A percentile compares a stretch with the other conserved stretches of the same genome.
Evolutionary conservation across 2,113 vertebrate genomes (phyloP).

Genomic region (Rhinichthys klamathensis): DNA sequence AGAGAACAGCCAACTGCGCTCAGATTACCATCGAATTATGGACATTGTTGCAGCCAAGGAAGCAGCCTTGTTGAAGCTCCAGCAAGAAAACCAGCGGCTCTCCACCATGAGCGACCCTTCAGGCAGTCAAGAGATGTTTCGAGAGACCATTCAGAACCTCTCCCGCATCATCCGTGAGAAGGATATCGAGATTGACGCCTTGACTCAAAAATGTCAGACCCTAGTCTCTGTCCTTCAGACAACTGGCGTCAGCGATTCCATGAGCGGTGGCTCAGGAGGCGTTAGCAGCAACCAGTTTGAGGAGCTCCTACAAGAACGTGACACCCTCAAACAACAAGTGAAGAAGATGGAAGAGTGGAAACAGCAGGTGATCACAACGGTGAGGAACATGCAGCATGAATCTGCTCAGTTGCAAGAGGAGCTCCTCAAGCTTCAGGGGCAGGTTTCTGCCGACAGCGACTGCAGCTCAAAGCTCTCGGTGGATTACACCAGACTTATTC

Average conservation of each 20-base stretch:
- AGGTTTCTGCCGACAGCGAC: slow-evolving; percentile 86
- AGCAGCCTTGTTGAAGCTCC: slow-evolving; percentile 85
- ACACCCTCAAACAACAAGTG: slow-evolving; percentile 92
- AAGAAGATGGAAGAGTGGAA: slow-evolving; percentile 99
- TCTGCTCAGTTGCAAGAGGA: slow-evolving; percentile 94
- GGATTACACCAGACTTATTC: slow-evolving; percentile 91
- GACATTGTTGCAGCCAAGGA: slow-evolving; percentile 93
- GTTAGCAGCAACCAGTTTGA: slow-evolving; percentile 97
- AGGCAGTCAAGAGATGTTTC: slow-evolving; percentile 93
- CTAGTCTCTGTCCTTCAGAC: slow-evolving; percentile 89
- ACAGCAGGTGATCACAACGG: slow-evolving; percentile 95
- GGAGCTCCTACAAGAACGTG: slow-evolving; percentile 91
- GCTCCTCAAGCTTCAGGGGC: slow-evolving; percentile 86
- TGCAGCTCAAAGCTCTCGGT: slow-evolving; percentile 86
- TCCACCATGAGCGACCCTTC: slow-evolving; percentile 80
- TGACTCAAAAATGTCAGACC: slow-evolving; percentile 96
- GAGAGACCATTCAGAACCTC: slow-evolving; percentile 96
- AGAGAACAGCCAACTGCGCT: slow-evolving; percentile 92
- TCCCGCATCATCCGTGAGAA: slow-evolving; percentile 97
- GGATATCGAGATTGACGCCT: slow-evolving; percentile 96
- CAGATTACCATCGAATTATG: slow-evolving; percentile 91
- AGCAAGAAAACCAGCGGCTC: slow-evolving; percentile 90
- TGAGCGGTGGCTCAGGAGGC: slow-evolving; percentile 71
- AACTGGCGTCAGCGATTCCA: slow-evolving; percentile 64
- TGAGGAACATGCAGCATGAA: slow-evolving; percentile 98